These are phyloP conservation scores for Pimpla rufipes DNA, from an alignment of 2,888 invertebrate genomes.

Conservation along the genomic window DNA sequence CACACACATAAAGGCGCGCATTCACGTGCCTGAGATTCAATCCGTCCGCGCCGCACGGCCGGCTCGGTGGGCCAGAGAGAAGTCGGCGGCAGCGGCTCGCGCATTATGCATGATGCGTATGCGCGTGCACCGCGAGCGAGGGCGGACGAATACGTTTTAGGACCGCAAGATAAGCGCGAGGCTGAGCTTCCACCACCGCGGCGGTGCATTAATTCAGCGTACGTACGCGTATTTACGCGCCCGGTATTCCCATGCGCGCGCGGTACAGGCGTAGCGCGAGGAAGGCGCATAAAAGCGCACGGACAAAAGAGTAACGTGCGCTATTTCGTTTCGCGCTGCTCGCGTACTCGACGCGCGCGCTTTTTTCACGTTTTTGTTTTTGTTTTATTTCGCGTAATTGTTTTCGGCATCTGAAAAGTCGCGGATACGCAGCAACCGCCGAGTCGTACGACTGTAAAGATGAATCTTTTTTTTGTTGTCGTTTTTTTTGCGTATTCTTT, in stretches of 20 bases:
- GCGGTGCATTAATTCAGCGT: conserved; percentile 61
- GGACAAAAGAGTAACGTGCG: conserved; percentile 15
- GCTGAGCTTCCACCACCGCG: conserved; percentile 24
- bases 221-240: conserved; percentile 61
- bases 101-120: conserved; percentile 66
- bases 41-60: conserved; percentile 38
- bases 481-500: neutral
- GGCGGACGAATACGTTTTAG: conserved; percentile 55
- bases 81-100: conserved; percentile 25
- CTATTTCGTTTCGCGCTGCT: conserved; percentile 29
- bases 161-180: conserved; percentile 50
- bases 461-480: conserved; percentile 19
- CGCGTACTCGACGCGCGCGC: neutral
- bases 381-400: conserved; percentile 17
- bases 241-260: conserved; percentile 30
- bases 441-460: conserved; percentile 19
- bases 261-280: neutral
- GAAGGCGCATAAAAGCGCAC: conserved; percentile 10
- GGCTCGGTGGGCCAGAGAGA: conserved; percentile 20
- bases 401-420: conserved; percentile 31
- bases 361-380: neutral
- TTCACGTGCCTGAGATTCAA: conserved; percentile 72
- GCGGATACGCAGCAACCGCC: neutral
- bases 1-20: conserved; percentile 53
- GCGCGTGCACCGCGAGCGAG: conserved; percentile 32